Percentiles rank a stretch among this genome's conserved stretches.
Conservation (phyloP, 2,113 vertebrate genomes). For the Uria aalge region DNA sequence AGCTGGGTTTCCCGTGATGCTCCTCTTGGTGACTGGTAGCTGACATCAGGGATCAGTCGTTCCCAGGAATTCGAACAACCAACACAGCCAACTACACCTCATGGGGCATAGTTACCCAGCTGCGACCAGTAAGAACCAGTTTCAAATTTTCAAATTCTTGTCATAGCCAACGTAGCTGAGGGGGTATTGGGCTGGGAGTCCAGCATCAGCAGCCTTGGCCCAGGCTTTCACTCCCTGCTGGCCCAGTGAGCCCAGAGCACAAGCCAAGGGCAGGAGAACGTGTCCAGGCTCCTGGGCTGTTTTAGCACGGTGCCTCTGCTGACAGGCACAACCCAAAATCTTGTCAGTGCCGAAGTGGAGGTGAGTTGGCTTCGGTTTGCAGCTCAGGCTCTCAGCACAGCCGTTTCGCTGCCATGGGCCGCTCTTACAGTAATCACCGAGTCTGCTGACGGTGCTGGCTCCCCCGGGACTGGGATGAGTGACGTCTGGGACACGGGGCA, state of each 20-base stretch:
- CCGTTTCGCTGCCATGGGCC: accelerated
- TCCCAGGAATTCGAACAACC: background rate
- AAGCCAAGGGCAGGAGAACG: background rate
- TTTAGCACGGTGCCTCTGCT: background rate
- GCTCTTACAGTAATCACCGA: accelerated
- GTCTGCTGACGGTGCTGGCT: background rate
- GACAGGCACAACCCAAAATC: background rate
- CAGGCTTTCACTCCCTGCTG: background rate
- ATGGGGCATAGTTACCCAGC: accelerated
- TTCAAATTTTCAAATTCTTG: background rate
- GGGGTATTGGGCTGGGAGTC: background rate
- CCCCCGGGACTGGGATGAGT: background rate
- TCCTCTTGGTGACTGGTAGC: background rate
- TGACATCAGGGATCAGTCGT: background rate
- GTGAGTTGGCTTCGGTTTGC: background rate
- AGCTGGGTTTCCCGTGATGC: background rate
- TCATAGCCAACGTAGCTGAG: too few species aligned
- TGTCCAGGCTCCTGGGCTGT: background rate
- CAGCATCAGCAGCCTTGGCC: background rate
- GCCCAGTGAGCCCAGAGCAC: background rate
- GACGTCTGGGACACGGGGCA: background rate
- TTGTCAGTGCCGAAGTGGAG: background rate
- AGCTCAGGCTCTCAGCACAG: background rate
- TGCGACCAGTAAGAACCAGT: background rate
- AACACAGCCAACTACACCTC: background rate